Evolutionary conservation across 2,888 invertebrate genomes (phyloP).

Genomic region (Sesamia inferens): DNA sequence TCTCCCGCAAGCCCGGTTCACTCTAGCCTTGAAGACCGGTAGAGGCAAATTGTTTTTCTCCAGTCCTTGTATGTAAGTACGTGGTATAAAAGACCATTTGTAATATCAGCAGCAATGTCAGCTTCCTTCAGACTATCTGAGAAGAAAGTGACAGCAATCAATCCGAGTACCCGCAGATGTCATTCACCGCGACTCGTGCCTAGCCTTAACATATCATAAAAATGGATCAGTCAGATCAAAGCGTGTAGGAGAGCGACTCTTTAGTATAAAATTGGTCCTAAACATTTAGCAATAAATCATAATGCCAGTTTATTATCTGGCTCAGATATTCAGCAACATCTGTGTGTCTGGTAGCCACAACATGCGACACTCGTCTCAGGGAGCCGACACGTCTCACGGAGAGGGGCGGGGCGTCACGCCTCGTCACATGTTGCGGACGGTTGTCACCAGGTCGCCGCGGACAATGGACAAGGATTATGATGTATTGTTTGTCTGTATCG

Average conservation of each 20-base stretch:
- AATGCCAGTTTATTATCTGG: constrained; percentile 6
- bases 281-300: constrained; percentile 28
- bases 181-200: not conserved
- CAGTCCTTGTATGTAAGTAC: no score
- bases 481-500: constrained; percentile 15
- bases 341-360: constrained; percentile 11
- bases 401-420: constrained; percentile 54
- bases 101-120: not conserved
- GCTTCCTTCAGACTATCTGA: not conserved
- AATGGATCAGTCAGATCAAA: constrained; percentile 3
- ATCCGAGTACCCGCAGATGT: not conserved
- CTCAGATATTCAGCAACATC: constrained; percentile 15
- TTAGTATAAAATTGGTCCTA: constrained; percentile 7
- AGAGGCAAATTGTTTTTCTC: no score
- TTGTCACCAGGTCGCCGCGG: constrained; percentile 27
- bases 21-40: no score
- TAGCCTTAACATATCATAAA: not conserved
- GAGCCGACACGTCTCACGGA: constrained; percentile 35
- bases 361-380: constrained; percentile 12
- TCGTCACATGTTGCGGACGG: constrained; percentile 50
- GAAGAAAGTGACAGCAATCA: not conserved
- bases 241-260: not conserved
- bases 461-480: constrained; percentile 22
- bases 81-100: not conserved
- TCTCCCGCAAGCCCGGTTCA: no score